Evolutionary conservation across 1,140 invertebrate genomes (phyloP), one percentile per base, ranked within the genome.

Genomic region (Grapholita molesta): DNA sequence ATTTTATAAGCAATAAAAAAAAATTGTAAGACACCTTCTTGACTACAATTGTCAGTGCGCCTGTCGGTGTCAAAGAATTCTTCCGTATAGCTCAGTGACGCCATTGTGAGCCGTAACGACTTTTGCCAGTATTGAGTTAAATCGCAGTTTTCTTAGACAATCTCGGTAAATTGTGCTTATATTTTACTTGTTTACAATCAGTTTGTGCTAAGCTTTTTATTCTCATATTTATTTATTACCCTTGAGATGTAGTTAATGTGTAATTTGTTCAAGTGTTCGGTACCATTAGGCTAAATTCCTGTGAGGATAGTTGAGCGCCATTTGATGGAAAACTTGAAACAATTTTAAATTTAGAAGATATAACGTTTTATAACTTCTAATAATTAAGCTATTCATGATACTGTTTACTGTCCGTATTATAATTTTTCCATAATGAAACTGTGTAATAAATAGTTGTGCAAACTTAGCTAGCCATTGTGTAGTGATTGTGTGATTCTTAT

Each of bases 71-170:
- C 88, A 89, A 72, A 69, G 61, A 69, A 73, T 69, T 87, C 86
- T 89, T 90, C 89, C 88, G 86, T 82, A 85, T 86, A 78, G 86
- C 88, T 80, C 90, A 93, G 91, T 94, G 94, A 95, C 94, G 95
- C 95, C 95, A 96, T 96, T 95, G 95, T 95, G 94, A 94, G 91
- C 95, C 94, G 92, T 95, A 95, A 94, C 94, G 94, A 94, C 95
- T 95, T 94, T 92, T 83, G 66, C 73, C 81, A 84, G 90, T 88
- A 87, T 90, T 88, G 84, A 93, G 92, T 94, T 93, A 89, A 93
- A 95, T 94, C 94, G 92, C 88, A 83, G 92, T 93, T 93, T 94
- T 93, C 93, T 94, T 92, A 92, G 89, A 93, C 93, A 94, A 94
- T 95, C 94, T 87, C 78, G 84, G 86, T 92, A 93, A 93, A 86